These are phyloP conservation scores for Choreutis nemorana DNA, from an alignment of 2,888 invertebrate genomes.

Conservation along the genomic window DNA sequence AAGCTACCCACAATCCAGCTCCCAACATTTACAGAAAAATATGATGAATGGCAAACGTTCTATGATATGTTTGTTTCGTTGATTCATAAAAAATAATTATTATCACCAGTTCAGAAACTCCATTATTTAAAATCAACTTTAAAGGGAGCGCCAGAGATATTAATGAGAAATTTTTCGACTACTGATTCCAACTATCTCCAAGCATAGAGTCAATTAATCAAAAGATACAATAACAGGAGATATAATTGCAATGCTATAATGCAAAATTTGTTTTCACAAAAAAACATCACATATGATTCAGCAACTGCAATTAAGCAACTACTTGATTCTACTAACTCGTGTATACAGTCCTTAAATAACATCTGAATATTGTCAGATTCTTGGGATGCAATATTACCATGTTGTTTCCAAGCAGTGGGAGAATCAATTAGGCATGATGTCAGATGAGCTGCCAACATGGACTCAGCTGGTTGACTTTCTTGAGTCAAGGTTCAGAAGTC, in stretches of 20 bases:
- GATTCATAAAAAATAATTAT: background rate
- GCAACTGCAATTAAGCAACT: background rate
- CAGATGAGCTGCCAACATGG: background rate
- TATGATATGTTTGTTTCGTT: background rate
- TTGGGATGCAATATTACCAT: background rate
- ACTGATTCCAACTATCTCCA: background rate
- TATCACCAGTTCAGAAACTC: background rate
- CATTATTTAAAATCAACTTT: background rate
- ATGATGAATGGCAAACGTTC: background rate
- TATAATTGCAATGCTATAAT: background rate
- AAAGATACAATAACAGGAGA: background rate
- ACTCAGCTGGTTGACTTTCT: constrained; percentile 6
- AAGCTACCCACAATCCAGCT: background rate
- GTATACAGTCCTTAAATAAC: background rate
- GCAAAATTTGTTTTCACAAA: background rate
- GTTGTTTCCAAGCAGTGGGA: background rate
- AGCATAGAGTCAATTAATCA: background rate
- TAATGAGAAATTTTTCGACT: background rate
- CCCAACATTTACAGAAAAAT: background rate
- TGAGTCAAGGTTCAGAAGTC: constrained; percentile 7
- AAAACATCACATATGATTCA: background rate
- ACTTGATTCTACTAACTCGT: background rate
- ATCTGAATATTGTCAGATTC: background rate
- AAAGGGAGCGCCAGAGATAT: background rate
- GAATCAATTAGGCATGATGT: background rate